Percentiles rank a stretch among this genome's conserved stretches.
phyloP scores from a whole-genome alignment of 2,797 vertebrate genomes.

The Pyrocephalus nanus region DNA sequence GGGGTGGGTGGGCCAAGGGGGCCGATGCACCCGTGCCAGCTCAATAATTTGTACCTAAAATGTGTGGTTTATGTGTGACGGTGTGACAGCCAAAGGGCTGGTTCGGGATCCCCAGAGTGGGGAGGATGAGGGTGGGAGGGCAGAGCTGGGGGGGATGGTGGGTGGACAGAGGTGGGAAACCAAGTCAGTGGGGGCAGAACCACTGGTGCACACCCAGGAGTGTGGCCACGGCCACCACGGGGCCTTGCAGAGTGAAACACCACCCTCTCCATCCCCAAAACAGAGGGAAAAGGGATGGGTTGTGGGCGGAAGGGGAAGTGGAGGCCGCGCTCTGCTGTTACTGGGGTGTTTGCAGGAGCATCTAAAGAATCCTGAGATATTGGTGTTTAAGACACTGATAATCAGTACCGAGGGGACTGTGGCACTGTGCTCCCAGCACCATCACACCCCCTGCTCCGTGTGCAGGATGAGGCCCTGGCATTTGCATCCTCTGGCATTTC shows the following conservation, averaged over 20 bases:
- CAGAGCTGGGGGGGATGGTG: background rate
- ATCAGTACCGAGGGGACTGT: rapidly evolving
- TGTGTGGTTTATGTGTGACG: rapidly evolving
- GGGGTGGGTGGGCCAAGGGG: rapidly evolving
- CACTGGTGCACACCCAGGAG: rapidly evolving
- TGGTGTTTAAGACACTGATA: rapidly evolving
- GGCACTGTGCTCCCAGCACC: background rate
- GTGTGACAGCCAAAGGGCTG: rapidly evolving
- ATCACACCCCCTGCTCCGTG: rapidly evolving
- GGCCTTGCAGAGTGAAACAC: background rate
- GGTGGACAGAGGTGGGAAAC: background rate
- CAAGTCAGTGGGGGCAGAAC: rapidly evolving
- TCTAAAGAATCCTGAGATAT: rapidly evolving
- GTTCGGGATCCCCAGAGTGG: rapidly evolving
- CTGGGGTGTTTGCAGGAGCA: background rate
- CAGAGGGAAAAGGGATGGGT: background rate
- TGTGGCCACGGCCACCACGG: rapidly evolving
- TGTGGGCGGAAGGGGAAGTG: background rate
- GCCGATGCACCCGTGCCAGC: rapidly evolving
- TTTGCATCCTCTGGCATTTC: background rate
- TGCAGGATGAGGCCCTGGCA: background rate
- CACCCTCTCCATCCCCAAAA: background rate
- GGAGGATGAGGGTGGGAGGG: background rate
- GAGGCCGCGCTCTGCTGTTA: rapidly evolving
- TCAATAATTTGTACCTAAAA: rapidly evolving